A percentile compares a stretch with the other conserved stretches of the same genome.
Evolutionary conservation across 2,797 vertebrate genomes (phyloP).

Genomic region (Masticophis lateralis): DNA sequence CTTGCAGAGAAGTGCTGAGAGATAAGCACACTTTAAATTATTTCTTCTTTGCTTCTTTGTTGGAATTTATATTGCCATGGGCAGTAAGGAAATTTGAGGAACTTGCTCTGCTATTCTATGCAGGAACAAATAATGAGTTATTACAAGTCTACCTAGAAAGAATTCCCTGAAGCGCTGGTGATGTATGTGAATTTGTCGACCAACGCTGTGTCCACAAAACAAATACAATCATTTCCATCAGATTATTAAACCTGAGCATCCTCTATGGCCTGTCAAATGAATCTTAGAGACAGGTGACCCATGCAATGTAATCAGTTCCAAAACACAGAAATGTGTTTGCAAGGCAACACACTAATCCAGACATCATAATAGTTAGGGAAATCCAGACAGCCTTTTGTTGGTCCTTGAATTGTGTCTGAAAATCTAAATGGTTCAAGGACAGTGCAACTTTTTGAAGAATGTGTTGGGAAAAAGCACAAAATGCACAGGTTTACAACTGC

Average conservation of each 20-base stretch:
- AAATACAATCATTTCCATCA: conserved; percentile 53
- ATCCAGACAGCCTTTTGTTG: conserved; percentile 50
- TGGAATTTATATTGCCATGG: neutral
- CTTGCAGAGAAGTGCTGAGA: neutral
- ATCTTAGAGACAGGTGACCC: conserved; percentile 47
- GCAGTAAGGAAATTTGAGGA: neutral
- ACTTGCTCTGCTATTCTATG: neutral
- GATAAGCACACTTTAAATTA: neutral
- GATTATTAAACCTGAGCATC: conserved; percentile 50
- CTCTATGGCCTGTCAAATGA: conserved; percentile 46
- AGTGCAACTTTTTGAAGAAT: conserved; percentile 42
- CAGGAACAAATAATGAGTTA: neutral
- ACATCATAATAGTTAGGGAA: conserved; percentile 53
- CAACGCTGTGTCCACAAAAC: conserved; percentile 53
- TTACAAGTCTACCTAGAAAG: neutral
- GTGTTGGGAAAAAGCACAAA: neutral
- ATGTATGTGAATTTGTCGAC: conserved; percentile 46
- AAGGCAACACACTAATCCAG: conserved; percentile 54
- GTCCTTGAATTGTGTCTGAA: conserved; percentile 33
- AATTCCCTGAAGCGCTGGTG: conserved; percentile 31
- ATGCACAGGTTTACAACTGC: neutral
- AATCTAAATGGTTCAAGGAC: conserved; percentile 41
- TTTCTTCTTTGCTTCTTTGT: neutral
- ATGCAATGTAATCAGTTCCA: conserved; percentile 51
- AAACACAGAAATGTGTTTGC: conserved; percentile 64